Conservation (phyloP, 2,113 vertebrate genomes). For the Equus quagga region DNA sequence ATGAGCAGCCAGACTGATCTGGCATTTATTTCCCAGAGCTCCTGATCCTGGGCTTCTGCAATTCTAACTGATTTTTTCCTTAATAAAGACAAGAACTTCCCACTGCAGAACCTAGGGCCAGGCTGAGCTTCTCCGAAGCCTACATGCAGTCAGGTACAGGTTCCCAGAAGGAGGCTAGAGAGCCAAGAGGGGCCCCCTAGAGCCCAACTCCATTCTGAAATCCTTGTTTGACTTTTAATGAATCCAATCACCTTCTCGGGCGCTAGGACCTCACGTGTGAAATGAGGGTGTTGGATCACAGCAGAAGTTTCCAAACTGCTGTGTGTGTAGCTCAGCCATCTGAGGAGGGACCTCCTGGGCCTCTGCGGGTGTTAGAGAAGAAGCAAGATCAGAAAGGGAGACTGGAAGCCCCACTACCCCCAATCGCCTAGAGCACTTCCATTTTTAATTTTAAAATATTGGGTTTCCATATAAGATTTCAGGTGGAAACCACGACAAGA, state of each 20-base stretch:
- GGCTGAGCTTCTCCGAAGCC: background rate
- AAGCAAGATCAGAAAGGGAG: background rate
- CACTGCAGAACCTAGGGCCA: background rate
- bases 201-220: background rate
- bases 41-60: background rate
- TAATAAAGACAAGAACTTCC: conserved; percentile 23
- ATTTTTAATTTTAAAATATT: background rate
- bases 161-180: background rate
- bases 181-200: background rate
- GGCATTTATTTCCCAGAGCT: background rate
- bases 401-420: background rate
- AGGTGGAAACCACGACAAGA: background rate
- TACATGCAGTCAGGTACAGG: background rate
- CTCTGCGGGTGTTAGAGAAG: accelerated
- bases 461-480: background rate
- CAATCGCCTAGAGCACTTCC: background rate
- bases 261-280: accelerated
- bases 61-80: background rate
- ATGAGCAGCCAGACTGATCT: background rate
- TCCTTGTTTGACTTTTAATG: background rate
- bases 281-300: background rate
- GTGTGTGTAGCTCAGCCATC: background rate
- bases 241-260: background rate
- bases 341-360: background rate
- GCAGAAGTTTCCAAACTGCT: background rate